These are phyloP conservation scores for Halocynthia roretzi DNA, from an alignment of 23 tunicate species.

Conservation along the genomic window DNA sequence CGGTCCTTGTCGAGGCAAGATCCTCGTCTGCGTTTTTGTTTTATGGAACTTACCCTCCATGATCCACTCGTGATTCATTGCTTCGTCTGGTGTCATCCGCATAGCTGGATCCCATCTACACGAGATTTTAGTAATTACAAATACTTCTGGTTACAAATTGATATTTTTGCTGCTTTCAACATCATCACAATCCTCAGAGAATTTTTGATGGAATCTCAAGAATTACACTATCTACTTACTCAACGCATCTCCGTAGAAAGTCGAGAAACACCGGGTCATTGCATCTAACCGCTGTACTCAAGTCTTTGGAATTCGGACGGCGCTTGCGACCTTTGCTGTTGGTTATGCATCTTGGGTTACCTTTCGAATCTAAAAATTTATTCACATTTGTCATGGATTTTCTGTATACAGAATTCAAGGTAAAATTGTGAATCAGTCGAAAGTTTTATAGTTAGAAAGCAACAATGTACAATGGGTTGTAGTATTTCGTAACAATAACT, in stretches of 20 bases:
- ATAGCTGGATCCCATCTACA: conserved; percentile 69
- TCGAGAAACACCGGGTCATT: conserved; percentile 81
- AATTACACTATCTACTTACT: conserved; percentile 39
- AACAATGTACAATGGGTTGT: neutral
- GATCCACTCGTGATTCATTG: conserved; percentile 91
- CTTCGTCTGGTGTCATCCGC: conserved; percentile 91
- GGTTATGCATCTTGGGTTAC: conserved; percentile 81
- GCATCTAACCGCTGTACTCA: conserved; percentile 69
- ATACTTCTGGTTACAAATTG: neutral
- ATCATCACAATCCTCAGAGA: conserved; percentile 4
- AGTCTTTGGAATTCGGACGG: conserved; percentile 75
- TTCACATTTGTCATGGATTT: neutral
- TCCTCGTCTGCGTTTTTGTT: conserved; percentile 53
- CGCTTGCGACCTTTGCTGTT: conserved; percentile 98
- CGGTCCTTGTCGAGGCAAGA: conserved; percentile 6
- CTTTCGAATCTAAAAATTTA: conserved; percentile 60
- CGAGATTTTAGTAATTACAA: no score
- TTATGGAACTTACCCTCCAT: conserved; percentile 74
- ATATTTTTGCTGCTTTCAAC: neutral
- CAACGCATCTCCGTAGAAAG: conserved; percentile 74
- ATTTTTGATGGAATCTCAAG: neutral
- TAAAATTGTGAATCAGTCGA: no score
- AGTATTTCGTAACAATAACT: neutral
- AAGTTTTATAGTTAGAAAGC: neutral
- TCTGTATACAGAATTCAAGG: no score